Base-by-base conservation (phyloP, 1,140 invertebrate species). In the Hycleus phaleratus region DNA sequence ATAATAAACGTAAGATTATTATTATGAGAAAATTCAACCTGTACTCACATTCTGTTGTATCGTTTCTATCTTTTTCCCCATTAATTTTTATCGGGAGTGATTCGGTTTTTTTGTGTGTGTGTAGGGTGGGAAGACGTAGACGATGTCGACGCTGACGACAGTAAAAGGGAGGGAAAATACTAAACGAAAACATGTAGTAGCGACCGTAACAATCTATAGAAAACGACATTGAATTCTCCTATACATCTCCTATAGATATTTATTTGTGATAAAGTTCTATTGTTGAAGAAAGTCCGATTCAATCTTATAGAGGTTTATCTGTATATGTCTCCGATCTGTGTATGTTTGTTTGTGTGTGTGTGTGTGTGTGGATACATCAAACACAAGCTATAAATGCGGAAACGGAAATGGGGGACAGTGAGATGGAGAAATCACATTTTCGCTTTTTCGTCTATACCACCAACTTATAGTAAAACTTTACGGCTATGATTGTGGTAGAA, bases 301-400 rank as follows among this genome's bases (percentile, higher is more conserved):
- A 53, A 53, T 53, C 51, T 53, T 32, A 32, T 32, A 32, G 7
- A 32, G 32, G 32, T 32, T 32, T 4, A 4, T 32, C 4, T 7
- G 32, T 4, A 32, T 32, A 32, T 7, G 49, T 26, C 40, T 50
- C 26, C 48, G 48, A 49, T 49, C 32, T 49, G 32, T 49, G 39
- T 49, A 18, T 38, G 38, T 48, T 48, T 12, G 18, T 18, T 1
- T 18, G 12, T 12, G 12, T 12, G 18, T 18, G 18, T 18, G 12
- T 12, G 12, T 12, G 26, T 32, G 48, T 44, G 47, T 50, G 59
- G 50, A 56, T 54, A 51, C 51, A 58, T 58, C 55, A 58, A 55
- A 58, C 50, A 55, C 51, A 40, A 51, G 47, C 60, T 42, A 61
- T 61, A 61, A 61, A 61, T 58, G 60, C 25, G 56, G 54, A 61